Evolutionary conservation across 2,797 vertebrate genomes (phyloP).

Genomic region (Pseudomugil gertrudae): DNA sequence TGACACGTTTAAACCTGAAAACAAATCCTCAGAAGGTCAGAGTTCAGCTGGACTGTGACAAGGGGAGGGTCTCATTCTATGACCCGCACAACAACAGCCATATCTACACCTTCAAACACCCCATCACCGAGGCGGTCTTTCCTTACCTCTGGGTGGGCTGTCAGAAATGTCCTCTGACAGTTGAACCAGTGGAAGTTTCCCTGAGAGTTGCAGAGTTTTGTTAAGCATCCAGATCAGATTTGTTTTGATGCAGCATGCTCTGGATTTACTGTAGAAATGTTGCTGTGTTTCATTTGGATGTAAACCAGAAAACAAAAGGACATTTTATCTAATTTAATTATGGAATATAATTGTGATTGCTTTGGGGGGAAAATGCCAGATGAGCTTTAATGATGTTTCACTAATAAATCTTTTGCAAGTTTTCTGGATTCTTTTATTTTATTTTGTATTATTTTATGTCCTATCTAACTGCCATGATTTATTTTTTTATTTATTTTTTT

Average conservation of each 20-base stretch:
- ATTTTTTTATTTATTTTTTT: no score
- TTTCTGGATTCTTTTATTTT: not conserved
- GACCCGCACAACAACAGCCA: constrained; percentile 53
- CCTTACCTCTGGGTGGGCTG: constrained; percentile 81
- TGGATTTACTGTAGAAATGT: not conserved
- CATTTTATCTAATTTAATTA: not conserved
- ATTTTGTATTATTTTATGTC: no score
- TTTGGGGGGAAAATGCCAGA: not conserved
- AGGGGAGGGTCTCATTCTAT: constrained; percentile 68
- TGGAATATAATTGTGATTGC: not conserved
- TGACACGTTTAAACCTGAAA: constrained; percentile 68
- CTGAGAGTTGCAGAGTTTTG: constrained; percentile 35
- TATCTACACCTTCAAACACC: constrained; percentile 79
- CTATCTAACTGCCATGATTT: no score
- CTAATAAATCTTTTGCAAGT: constrained; percentile 30
- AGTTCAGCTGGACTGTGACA: constrained; percentile 75
- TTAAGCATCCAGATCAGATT: constrained; percentile 10
- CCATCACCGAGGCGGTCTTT: constrained; percentile 67
- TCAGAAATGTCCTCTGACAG: constrained; percentile 66
- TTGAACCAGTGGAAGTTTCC: constrained; percentile 59
- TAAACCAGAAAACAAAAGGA: not conserved
- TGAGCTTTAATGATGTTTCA: not conserved
- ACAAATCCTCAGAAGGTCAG: constrained; percentile 64
- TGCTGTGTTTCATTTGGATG: not conserved
- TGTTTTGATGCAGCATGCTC: not conserved